Evolutionary conservation across 1,140 invertebrate genomes (phyloP).

Genomic region (Sesamia nonagrioides): DNA sequence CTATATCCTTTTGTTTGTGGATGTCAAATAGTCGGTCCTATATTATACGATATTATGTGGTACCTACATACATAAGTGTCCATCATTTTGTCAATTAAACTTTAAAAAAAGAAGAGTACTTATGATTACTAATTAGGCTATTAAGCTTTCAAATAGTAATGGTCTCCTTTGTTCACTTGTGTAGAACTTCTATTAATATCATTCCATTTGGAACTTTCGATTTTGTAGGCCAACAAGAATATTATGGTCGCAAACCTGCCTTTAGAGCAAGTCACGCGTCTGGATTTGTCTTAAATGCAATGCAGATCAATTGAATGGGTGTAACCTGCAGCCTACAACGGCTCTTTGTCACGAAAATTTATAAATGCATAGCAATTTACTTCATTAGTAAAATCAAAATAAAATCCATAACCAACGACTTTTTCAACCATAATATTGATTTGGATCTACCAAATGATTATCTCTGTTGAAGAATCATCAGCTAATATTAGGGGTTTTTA

Average conservation of each 20-base stretch:
- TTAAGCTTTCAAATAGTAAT: neutral
- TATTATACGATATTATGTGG: too few relatives aligned
- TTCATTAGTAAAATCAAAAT: neutral
- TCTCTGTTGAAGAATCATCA: neutral
- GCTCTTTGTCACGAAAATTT: neutral
- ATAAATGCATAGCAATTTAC: neutral
- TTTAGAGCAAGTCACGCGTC: conserved; percentile 16
- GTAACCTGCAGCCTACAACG: neutral
- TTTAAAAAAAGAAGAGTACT: too few relatives aligned
- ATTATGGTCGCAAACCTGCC: neutral
- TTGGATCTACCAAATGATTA: too few relatives aligned
- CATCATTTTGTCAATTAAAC: too few relatives aligned
- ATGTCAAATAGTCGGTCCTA: too few relatives aligned
- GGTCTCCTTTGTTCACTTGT: neutral
- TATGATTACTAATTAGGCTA: too few relatives aligned
- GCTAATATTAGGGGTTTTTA: neutral
- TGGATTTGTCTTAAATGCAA: conserved; percentile 23
- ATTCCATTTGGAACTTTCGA: neutral
- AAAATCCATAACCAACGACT: too few relatives aligned
- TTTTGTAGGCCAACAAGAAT: conserved; percentile 25
- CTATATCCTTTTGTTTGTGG: too few relatives aligned
- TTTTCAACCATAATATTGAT: too few relatives aligned
- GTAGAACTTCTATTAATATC: neutral
- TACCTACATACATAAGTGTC: too few relatives aligned
- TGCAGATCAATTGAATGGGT: conserved; percentile 1